A percentile compares a stretch with the other conserved stretches of the same genome.
phyloP scores from a whole-genome alignment of 2,113 vertebrate genomes.

The Salminus brasiliensis region DNA sequence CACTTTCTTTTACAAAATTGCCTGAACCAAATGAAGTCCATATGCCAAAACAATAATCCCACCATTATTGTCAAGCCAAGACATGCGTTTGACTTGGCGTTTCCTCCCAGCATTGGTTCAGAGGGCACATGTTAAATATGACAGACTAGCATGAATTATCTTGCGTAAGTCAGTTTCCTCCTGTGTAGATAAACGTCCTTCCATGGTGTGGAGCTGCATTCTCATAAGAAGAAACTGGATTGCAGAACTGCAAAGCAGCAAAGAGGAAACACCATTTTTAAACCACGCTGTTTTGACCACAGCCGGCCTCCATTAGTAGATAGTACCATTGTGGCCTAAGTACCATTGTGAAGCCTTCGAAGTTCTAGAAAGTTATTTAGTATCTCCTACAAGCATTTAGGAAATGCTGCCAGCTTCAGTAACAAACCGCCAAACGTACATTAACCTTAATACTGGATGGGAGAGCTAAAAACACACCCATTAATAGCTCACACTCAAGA shows the following conservation, averaged over 20 bases:
- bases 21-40: no score
- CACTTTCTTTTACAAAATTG: no score
- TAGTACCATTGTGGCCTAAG: neutral
- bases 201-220: neutral
- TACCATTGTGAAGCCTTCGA: neutral
- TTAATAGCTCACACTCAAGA: no score
- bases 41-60: neutral
- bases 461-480: no score
- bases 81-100: neutral
- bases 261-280: conserved; percentile 26
- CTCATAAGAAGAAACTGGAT: neutral
- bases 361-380: neutral
- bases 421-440: no score
- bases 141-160: conserved; percentile 12
- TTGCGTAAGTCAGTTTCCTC: conserved; percentile 1
- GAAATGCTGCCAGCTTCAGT: no score
- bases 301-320: neutral
- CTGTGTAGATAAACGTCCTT: conserved; percentile 19
- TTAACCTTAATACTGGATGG: no score
- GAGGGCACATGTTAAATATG: neutral
- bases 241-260: conserved; percentile 6
- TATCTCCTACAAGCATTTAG: no score
- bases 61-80: neutral
- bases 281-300: neutral
- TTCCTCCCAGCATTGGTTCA: neutral